Evolutionary conservation across 2,797 vertebrate genomes (phyloP).

Genomic region (Streptopelia turtur): DNA sequence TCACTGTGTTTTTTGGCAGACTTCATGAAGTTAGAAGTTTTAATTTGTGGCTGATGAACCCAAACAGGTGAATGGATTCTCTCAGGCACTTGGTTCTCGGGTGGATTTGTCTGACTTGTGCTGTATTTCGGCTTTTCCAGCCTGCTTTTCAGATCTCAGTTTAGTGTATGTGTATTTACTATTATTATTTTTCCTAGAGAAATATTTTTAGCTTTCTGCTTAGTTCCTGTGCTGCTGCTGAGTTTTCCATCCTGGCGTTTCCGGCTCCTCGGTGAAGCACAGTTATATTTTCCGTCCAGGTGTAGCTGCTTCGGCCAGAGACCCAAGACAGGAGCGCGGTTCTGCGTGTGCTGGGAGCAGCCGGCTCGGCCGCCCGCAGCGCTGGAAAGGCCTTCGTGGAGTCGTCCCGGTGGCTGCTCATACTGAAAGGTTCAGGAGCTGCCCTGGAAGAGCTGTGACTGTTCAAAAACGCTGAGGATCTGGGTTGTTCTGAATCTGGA

Average conservation of each 20-base stretch:
- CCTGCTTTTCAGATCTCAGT: conserved; percentile 20
- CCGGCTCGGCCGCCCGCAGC: not conserved
- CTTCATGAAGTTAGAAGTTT: not conserved
- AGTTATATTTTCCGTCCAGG: conserved; percentile 56
- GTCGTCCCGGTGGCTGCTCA: not conserved
- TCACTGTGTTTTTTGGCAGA: not conserved
- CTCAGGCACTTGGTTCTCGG: not conserved
- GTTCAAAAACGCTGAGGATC: not conserved
- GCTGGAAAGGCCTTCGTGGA: not conserved
- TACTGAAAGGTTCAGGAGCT: not conserved
- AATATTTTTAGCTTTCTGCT: conserved; percentile 58
- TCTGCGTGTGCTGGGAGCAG: not conserved
- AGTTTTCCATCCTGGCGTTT: not conserved
- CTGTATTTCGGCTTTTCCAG: not conserved
- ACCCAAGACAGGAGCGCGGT: not conserved
- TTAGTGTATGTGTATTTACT: conserved; percentile 24
- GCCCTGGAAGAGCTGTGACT: not conserved
- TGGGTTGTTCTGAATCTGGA: not conserved
- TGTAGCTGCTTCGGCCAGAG: not conserved
- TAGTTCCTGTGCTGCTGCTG: not conserved
- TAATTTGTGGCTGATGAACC: not conserved
- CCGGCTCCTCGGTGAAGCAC: not conserved
- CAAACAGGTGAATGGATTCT: not conserved
- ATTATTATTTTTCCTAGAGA: conserved; percentile 29
- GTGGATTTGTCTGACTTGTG: not conserved